Conservation (phyloP, 2,888 invertebrate species). For the Meta bourneti region DNA sequence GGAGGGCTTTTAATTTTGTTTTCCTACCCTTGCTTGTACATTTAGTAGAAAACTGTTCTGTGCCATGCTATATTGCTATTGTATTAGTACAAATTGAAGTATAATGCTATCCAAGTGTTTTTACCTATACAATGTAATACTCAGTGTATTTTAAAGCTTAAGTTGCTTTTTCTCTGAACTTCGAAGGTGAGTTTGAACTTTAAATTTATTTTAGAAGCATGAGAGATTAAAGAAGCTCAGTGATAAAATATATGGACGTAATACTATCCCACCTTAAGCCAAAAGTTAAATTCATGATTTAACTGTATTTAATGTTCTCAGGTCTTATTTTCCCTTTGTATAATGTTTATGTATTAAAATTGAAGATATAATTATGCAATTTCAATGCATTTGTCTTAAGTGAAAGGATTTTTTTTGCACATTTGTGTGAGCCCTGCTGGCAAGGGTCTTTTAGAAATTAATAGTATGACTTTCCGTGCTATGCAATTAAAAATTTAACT, state of each 20-base stretch:
- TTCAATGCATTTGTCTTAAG: neutral
- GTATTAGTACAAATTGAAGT: slow-evolving; percentile 24
- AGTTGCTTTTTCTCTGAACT: neutral
- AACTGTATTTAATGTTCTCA: too few relatives aligned
- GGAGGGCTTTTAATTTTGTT: slow-evolving; percentile 15
- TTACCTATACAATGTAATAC: neutral
- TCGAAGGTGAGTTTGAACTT: too few relatives aligned
- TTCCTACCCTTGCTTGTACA: slow-evolving; percentile 19
- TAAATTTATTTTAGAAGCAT: too few relatives aligned
- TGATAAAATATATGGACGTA: too few relatives aligned
- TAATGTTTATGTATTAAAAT: neutral
- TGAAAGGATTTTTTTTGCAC: neutral
- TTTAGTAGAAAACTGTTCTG: slow-evolving; percentile 4
- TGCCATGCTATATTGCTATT: slow-evolving; percentile 3
- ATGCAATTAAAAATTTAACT: too few relatives aligned
- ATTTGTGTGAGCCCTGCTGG: too few relatives aligned
- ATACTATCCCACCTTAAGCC: too few relatives aligned
- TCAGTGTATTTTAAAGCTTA: neutral
- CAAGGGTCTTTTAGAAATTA: too few relatives aligned
- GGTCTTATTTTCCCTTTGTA: too few relatives aligned
- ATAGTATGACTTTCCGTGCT: too few relatives aligned
- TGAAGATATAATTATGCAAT: neutral
- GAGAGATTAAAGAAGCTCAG: too few relatives aligned
- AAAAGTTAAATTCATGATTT: too few relatives aligned
- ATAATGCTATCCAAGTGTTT: neutral